Conservation (phyloP, 1,140 invertebrate genomes). For the Lepidurus packardi region DNA sequence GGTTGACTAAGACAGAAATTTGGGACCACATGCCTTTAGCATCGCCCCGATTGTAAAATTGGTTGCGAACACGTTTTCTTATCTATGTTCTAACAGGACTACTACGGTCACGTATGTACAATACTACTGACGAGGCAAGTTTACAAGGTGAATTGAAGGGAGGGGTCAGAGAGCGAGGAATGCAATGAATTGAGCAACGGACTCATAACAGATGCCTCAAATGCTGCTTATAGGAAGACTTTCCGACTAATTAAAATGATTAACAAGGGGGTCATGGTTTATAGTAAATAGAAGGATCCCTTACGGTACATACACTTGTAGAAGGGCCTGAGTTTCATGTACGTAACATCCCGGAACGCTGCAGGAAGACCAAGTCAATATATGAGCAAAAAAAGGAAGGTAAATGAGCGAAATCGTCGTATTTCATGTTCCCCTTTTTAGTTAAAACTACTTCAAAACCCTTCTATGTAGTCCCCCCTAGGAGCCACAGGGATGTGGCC, state of each 20-base stretch:
- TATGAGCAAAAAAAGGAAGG: background rate
- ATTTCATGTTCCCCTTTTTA: background rate
- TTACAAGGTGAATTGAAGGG: background rate
- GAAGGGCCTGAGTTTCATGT: conserved; percentile 35
- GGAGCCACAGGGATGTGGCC: too few relatives aligned
- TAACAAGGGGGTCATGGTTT: background rate
- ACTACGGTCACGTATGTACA: conserved; percentile 19
- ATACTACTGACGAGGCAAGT: background rate
- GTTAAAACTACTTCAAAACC: background rate
- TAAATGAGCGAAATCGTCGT: background rate
- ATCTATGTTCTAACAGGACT: background rate
- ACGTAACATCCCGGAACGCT: conserved; percentile 35
- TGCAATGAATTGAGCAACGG: background rate
- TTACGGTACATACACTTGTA: conserved; percentile 33
- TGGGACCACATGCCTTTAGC: background rate
- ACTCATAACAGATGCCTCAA: conserved; percentile 8
- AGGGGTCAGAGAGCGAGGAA: background rate
- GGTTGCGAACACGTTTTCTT: background rate
- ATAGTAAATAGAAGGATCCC: conserved; percentile 15
- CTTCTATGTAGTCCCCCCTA: background rate
- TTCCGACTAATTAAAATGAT: background rate
- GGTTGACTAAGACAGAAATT: background rate
- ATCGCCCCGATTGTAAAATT: background rate
- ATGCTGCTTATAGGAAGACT: background rate
- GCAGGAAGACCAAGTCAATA: conserved; percentile 15